Percentiles rank a stretch among this genome's conserved stretches.
Evolutionary conservation across 2,113 vertebrate species (phyloP).

Genomic region (Misgurnus mizolepis): DNA sequence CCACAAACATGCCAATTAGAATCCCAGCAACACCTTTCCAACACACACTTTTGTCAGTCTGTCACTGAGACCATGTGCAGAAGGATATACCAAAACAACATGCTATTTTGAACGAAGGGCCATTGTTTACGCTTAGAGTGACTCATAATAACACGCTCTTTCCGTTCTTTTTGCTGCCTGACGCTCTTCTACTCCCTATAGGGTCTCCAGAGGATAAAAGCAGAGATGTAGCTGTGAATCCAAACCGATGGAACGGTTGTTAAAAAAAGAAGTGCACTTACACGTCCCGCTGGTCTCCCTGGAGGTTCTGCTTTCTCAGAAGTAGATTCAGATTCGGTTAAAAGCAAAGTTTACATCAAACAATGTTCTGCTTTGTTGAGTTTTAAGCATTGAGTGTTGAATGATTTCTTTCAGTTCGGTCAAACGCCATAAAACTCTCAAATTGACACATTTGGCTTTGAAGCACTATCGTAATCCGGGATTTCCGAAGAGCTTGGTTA

Average conservation of each 20-base stretch:
- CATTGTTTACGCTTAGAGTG: neutral
- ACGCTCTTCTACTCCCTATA: neutral
- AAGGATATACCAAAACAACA: conserved; percentile 32
- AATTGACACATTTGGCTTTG: too few species aligned
- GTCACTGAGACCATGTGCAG: conserved; percentile 27
- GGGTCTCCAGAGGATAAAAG: conserved; percentile 45
- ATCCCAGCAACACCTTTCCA: conserved; percentile 20
- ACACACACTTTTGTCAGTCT: conserved; percentile 22
- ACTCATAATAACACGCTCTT: conserved; percentile 12
- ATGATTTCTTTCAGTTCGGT: neutral
- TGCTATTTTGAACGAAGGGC: conserved; percentile 6
- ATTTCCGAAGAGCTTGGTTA: conserved; percentile 43
- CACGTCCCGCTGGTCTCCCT: conserved; percentile 47
- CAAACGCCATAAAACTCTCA: neutral
- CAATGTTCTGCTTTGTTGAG: neutral
- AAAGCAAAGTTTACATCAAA: conserved; percentile 8
- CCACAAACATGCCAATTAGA: conserved; percentile 52
- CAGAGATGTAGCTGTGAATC: conserved; percentile 56
- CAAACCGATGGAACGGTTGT: conserved; percentile 58
- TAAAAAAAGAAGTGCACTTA: conserved; percentile 58
- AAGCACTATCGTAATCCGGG: conserved; percentile 36
- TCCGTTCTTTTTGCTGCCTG: neutral
- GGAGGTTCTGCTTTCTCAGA: conserved; percentile 37
- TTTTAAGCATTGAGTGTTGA: neutral
- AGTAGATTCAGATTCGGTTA: conserved; percentile 8